Conservation (phyloP, 2,797 vertebrate species). For the Botia kubotai region DNA sequence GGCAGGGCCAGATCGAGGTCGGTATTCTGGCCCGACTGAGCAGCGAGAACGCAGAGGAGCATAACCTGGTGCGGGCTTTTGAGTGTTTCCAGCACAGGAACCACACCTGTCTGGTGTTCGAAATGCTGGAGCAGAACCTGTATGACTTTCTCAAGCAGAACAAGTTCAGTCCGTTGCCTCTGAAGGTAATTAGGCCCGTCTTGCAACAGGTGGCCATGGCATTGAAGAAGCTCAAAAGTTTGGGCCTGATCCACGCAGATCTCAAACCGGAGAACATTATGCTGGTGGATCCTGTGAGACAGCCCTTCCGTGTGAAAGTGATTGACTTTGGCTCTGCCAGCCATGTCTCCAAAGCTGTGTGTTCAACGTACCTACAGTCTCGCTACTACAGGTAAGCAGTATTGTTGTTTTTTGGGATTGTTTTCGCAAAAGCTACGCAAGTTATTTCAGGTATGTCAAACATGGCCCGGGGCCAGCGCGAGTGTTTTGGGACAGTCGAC, state of each 20-base stretch:
- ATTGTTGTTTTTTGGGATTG: background rate
- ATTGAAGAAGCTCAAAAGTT: constrained; percentile 95
- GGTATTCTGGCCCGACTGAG: constrained; percentile 92
- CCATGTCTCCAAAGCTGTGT: constrained; percentile 98
- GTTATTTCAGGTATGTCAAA: background rate
- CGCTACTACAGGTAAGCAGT: constrained; percentile 93
- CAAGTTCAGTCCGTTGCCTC: constrained; percentile 96
- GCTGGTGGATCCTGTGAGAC: constrained; percentile 93
- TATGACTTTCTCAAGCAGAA: constrained; percentile 99
- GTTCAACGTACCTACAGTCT: constrained; percentile 96
- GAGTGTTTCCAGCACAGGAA: constrained; percentile 97
- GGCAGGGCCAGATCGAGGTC: constrained; percentile 93
- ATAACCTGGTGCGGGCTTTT: constrained; percentile 93
- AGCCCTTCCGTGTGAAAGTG: constrained; percentile 97
- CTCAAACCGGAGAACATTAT: constrained; percentile 99
- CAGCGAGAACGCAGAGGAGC: constrained; percentile 92
- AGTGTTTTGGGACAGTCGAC: background rate
- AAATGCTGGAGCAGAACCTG: constrained; percentile 98
- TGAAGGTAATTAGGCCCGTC: constrained; percentile 94
- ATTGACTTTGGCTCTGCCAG: constrained; percentile 98
- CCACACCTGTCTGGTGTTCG: constrained; percentile 96
- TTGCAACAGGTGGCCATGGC: constrained; percentile 96
- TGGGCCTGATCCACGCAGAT: constrained; percentile 97
- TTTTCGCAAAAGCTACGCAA: background rate
- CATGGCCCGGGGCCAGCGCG: background rate